Percentiles rank a stretch among this genome's conserved stretches.
Evolutionary conservation across 2,113 vertebrate genomes (phyloP).

Genomic region (Sminthopsis crassicaudata): DNA sequence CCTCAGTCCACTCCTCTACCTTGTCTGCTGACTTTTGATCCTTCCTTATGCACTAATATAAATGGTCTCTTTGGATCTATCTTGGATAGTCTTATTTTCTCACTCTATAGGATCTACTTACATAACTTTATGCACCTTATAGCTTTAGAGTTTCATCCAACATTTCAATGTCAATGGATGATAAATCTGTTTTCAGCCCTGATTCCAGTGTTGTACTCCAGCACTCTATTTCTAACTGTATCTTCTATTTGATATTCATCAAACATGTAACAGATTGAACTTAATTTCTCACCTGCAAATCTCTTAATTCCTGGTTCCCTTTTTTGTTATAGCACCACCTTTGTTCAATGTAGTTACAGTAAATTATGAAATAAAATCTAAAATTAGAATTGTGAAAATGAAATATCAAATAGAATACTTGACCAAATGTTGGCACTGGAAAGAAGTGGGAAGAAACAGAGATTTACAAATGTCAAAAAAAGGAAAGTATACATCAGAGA

Average conservation of each 20-base stretch:
- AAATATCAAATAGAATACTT: not conserved
- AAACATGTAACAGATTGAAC: not conserved
- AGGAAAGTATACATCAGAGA: no score
- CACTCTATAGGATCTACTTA: not conserved
- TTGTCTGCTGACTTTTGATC: not conserved
- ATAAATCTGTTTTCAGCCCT: not conserved
- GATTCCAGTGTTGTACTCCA: not conserved
- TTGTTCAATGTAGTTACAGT: not conserved
- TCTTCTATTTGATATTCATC: not conserved
- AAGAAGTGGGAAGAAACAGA: not conserved
- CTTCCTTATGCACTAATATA: not conserved
- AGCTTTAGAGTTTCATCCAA: not conserved
- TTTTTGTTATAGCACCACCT: not conserved
- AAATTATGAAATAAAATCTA: not conserved
- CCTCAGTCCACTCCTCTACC: no score
- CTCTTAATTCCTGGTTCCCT: not conserved
- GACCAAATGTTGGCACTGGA: not conserved
- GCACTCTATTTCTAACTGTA: not conserved
- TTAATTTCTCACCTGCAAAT: not conserved
- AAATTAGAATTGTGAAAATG: not conserved
- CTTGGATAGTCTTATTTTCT: not conserved
- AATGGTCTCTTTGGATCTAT: not conserved
- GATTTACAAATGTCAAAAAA: not conserved
- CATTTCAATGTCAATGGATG: not conserved
- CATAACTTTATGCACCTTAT: not conserved